phyloP scores from a whole-genome alignment of 2,797 vertebrate species.

The Mormyrops boulengeri region DNA sequence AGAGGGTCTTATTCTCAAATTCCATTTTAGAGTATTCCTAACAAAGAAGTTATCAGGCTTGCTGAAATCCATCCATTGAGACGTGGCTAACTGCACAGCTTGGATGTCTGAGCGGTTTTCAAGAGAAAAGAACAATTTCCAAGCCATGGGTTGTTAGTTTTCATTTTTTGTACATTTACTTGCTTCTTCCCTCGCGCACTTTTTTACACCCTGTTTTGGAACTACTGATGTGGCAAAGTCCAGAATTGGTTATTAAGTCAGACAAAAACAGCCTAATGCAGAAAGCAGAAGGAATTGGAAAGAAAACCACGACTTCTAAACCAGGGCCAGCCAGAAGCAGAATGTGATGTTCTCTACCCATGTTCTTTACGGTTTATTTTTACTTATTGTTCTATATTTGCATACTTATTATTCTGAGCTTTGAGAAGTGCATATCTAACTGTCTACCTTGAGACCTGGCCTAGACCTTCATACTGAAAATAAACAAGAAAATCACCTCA shows the following conservation, averaged over 20 bases:
- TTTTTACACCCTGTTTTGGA: slow-evolving; percentile 31
- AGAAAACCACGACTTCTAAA: slow-evolving; percentile 37
- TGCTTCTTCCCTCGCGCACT: slow-evolving; percentile 31
- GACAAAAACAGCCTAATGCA: slow-evolving; percentile 36
- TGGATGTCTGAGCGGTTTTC: slow-evolving; percentile 55
- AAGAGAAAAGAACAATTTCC: slow-evolving; percentile 53
- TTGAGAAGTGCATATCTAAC: slow-evolving; percentile 11
- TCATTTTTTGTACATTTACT: slow-evolving; percentile 42
- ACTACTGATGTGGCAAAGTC: slow-evolving; percentile 42
- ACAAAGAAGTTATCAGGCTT: slow-evolving; percentile 55
- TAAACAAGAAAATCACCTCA: slow-evolving; percentile 18
- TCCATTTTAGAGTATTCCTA: slow-evolving; percentile 55
- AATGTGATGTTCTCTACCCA: background rate
- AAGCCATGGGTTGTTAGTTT: slow-evolving; percentile 54
- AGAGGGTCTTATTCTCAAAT: background rate
- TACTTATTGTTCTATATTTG: slow-evolving; percentile 36
- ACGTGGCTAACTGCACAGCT: slow-evolving; percentile 53
- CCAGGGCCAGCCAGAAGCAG: slow-evolving; percentile 23
- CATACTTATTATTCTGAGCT: slow-evolving; percentile 22
- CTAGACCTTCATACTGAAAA: background rate
- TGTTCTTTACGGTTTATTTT: slow-evolving; percentile 1
- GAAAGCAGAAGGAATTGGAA: slow-evolving; percentile 14
- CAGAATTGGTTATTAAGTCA: slow-evolving; percentile 41
- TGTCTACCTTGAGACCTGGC: background rate
- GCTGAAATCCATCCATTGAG: slow-evolving; percentile 62